These are phyloP conservation scores for Phrynosoma blainvillii DNA, from an alignment of 2,113 vertebrate genomes.

Conservation along the genomic window DNA sequence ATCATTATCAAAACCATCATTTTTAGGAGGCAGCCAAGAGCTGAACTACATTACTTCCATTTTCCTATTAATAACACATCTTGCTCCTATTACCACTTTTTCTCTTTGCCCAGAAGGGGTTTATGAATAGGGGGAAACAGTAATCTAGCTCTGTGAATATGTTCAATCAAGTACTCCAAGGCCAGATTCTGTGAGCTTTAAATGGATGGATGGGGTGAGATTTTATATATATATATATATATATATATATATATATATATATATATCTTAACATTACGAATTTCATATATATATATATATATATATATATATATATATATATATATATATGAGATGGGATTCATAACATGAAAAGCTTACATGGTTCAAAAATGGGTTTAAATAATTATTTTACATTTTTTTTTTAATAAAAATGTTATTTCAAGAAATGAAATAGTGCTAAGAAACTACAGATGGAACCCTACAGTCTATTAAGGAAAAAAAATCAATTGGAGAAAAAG, in stretches of 20 bases:
- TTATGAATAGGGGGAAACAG: conserved; percentile 25
- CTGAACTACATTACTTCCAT: conserved; percentile 46
- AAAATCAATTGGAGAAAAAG: conserved; percentile 1
- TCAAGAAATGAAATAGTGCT: background rate
- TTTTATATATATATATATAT: background rate
- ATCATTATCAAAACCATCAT: conserved; percentile 58
- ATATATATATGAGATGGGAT: background rate
- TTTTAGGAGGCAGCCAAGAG: conserved; percentile 52
- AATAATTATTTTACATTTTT: conserved; percentile 28
- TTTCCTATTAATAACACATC: conserved; percentile 58
- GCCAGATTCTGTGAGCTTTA: conserved; percentile 22
- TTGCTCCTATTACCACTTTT: conserved; percentile 35
- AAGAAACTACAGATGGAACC: background rate
- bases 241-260: no score
- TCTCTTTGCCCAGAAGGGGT: conserved; percentile 34
- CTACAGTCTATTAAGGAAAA: background rate
- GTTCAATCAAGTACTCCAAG: conserved; percentile 18
- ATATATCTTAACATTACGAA: background rate
- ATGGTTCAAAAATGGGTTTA: conserved; percentile 3
- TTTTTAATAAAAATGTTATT: conserved; percentile 26
- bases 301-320: background rate
- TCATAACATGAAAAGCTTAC: conserved; percentile 2
- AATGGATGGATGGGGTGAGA: conserved; percentile 15
- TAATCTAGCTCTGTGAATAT: conserved; percentile 35
- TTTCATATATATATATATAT: background rate